phyloP scores from a whole-genome alignment of 2,113 vertebrate genomes.

The Ifrita kowaldi region DNA sequence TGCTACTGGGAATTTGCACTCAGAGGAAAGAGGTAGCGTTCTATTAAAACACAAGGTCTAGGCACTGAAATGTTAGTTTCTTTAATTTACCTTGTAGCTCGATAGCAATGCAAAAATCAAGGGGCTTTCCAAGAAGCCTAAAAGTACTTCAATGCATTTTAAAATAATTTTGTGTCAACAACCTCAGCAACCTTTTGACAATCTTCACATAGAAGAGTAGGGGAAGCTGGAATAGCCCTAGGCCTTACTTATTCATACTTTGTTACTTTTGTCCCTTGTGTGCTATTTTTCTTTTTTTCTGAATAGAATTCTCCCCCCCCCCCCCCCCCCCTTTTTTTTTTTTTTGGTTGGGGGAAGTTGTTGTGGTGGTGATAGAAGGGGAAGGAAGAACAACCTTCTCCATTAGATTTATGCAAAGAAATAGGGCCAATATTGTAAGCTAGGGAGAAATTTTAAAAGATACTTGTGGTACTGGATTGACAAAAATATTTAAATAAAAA shows the following conservation, averaged over 20 bases:
- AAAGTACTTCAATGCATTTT: not conserved
- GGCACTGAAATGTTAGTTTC: not conserved
- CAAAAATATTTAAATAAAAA: not conserved
- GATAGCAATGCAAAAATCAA: not conserved
- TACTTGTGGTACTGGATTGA: not conserved
- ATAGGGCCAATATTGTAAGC: not conserved
- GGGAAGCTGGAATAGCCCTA: not conserved
- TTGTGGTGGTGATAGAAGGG: not conserved
- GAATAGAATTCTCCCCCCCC: not conserved
- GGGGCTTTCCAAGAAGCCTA: not conserved
- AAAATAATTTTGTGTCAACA: not conserved
- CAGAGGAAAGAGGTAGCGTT: not conserved
- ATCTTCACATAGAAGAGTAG: not conserved
- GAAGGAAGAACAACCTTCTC: not conserved
- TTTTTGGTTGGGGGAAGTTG: rapidly evolving
- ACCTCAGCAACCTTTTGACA: not conserved
- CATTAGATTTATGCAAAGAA: not conserved
- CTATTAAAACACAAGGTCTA: not conserved
- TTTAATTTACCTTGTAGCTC: not conserved
- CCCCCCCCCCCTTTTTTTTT: too few species aligned
- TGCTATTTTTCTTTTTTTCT: not conserved
- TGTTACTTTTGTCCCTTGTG: not conserved
- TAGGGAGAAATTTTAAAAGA: not conserved
- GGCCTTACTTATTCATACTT: not conserved
- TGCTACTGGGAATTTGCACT: not conserved